Evolutionary conservation across 1,140 invertebrate species (phyloP).

Genomic region (Aphidius gifuensis): DNA sequence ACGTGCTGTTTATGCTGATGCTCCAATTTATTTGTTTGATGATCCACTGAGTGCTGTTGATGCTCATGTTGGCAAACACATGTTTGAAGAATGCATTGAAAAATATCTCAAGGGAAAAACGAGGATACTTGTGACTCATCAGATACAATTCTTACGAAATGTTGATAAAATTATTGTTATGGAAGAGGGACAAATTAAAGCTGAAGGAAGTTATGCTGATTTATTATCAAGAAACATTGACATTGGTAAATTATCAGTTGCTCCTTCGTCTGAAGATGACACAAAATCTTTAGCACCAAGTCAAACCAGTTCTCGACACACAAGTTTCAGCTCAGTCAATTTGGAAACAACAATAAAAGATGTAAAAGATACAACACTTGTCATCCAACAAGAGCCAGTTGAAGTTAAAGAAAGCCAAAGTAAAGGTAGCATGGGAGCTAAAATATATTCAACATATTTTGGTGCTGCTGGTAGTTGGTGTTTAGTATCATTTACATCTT

Average conservation of each 20-base stretch:
- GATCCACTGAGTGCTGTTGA: conserved; percentile 82
- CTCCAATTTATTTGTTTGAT: conserved; percentile 80
- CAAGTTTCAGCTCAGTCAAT: too few relatives aligned
- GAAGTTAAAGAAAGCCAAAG: too few relatives aligned
- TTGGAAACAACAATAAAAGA: too few relatives aligned
- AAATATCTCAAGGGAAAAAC: conserved; percentile 55
- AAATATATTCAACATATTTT: too few relatives aligned
- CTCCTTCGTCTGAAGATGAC: too few relatives aligned
- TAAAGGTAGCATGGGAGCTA: too few relatives aligned
- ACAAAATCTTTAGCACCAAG: too few relatives aligned
- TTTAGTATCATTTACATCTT: too few relatives aligned
- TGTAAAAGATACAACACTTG: too few relatives aligned
- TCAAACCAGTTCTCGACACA: too few relatives aligned
- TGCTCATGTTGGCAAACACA: conserved; percentile 67
- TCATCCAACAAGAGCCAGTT: too few relatives aligned
- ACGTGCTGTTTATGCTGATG: conserved; percentile 64
- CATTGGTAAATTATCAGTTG: conserved; percentile 18
- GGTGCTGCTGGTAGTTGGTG: too few relatives aligned
- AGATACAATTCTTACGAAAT: conserved; percentile 78
- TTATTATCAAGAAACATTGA: conserved; percentile 42
- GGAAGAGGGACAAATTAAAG: conserved; percentile 60
- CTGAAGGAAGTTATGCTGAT: conserved; percentile 56
- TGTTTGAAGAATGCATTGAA: conserved; percentile 68
- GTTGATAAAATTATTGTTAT: conserved; percentile 78
- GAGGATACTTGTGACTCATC: conserved; percentile 83